Conservation (phyloP, 2,113 vertebrate genomes). For the Pardalotus punctatus region DNA sequence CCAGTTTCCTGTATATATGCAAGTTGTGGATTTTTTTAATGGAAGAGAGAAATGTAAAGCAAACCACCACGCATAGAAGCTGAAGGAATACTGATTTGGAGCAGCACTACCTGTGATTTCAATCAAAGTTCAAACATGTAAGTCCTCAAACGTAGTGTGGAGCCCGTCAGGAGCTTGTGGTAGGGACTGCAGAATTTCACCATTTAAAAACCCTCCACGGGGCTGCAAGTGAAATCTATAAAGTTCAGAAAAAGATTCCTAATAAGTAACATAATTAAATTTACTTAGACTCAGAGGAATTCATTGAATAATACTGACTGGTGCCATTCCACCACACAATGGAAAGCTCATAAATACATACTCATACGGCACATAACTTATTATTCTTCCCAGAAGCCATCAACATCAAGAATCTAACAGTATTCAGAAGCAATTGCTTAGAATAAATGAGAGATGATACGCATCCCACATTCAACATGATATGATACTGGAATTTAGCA, state of each 20-base stretch:
- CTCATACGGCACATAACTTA: background rate
- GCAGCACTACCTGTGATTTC: background rate
- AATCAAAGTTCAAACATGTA: background rate
- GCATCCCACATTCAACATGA: background rate
- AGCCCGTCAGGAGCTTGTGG: background rate
- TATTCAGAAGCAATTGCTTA: background rate
- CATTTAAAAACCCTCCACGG: background rate
- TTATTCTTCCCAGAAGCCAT: background rate
- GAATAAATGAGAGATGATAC: background rate
- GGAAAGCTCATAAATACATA: background rate
- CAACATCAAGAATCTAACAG: background rate
- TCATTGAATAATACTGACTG: background rate
- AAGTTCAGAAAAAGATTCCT: background rate
- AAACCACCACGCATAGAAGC: background rate
- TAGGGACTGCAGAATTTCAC: background rate
- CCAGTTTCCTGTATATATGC: rapidly evolving
- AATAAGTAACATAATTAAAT: background rate
- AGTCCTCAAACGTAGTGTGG: background rate
- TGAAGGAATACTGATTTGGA: background rate
- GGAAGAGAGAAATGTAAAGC: background rate
- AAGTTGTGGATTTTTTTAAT: background rate
- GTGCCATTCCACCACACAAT: background rate
- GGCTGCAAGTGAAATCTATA: background rate
- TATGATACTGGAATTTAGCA: background rate
- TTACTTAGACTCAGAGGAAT: background rate